Conservation (phyloP, 2,113 vertebrate genomes). For the Isichthys henryi region DNA sequence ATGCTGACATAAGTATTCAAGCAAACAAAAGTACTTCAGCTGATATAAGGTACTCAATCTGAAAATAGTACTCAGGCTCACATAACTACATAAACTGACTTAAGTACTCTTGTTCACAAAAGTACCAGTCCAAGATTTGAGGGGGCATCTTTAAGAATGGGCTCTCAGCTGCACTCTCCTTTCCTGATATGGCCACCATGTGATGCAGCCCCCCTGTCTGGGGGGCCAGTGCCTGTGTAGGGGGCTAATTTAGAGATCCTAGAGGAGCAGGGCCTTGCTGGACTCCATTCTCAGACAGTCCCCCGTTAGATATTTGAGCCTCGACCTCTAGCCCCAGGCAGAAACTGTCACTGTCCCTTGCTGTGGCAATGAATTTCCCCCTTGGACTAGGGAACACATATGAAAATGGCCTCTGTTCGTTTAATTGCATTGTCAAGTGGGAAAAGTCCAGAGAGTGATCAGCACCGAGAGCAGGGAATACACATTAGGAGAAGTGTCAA, state of each 20-base stretch:
- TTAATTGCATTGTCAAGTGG: neutral
- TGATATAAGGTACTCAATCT: neutral
- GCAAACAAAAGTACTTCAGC: too few relatives aligned
- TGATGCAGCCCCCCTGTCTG: neutral
- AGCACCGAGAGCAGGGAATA: neutral
- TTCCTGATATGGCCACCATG: neutral
- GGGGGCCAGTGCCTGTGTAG: neutral
- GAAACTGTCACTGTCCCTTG: neutral
- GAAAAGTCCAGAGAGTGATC: neutral
- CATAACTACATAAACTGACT: neutral
- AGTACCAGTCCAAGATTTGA: neutral
- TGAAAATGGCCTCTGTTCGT: conserved; percentile 4
- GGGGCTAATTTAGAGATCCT: neutral
- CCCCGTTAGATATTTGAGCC: neutral
- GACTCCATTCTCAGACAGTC: neutral
- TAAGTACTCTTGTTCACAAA: neutral
- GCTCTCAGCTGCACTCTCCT: neutral
- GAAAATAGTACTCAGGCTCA: neutral
- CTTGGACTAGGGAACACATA: neutral
- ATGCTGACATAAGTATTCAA: too few relatives aligned
- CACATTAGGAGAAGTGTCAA: neutral
- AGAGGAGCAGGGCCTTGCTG: neutral
- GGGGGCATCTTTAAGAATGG: neutral
- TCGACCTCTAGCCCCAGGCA: neutral
- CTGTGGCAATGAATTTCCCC: neutral